Conservation (phyloP, 2,113 vertebrate genomes). For the Tragelaphus strepsiceros region DNA sequence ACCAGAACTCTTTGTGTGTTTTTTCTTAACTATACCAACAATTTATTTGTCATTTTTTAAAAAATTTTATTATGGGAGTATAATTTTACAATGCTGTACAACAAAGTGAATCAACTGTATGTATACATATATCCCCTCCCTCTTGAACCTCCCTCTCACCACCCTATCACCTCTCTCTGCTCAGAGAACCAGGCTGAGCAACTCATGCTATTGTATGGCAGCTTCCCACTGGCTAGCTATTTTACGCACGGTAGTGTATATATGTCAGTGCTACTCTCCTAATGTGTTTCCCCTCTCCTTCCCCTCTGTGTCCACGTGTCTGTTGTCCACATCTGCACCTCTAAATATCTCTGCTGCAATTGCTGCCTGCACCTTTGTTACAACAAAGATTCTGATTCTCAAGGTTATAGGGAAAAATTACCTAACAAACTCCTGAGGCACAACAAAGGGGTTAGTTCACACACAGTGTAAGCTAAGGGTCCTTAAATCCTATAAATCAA, state of each 20-base stretch:
- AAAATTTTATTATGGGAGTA: not conserved
- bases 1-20: not conserved
- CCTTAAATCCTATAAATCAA: not conserved
- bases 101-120: not conserved
- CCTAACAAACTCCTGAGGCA: not conserved
- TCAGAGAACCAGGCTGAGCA: not conserved
- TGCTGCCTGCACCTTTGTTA: not conserved
- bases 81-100: not conserved
- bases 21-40: not conserved
- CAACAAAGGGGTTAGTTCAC: not conserved
- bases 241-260: not conserved
- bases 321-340: not conserved
- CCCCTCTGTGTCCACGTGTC: not conserved
- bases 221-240: not conserved
- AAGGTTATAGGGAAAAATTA: not conserved
- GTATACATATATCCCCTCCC: not conserved
- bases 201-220: not conserved
- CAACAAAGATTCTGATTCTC: not conserved
- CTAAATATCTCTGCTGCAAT: not conserved
- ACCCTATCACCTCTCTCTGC: not conserved
- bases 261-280: not conserved
- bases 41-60: not conserved
- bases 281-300: not conserved
- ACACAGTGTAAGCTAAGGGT: not conserved
- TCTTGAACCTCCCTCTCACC: not conserved